Base-by-base conservation (phyloP, 2,113 vertebrate species). In the Paedocypris sp. region DNA sequence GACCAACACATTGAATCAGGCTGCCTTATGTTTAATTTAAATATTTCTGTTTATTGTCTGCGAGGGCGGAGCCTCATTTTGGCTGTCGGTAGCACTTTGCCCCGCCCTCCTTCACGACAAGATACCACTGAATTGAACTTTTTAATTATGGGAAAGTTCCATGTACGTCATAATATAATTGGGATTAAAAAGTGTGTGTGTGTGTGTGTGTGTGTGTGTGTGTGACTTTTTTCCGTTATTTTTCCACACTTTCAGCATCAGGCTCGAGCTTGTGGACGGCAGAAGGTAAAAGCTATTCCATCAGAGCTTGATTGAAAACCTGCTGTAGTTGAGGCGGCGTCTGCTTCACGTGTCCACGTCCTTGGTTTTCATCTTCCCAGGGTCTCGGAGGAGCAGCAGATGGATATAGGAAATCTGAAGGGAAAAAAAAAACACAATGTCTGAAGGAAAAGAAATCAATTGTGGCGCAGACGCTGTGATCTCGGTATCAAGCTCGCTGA, bases 271-370 rank as follows among this genome's bases (percentile, higher is more conserved):
- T 28, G 22, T 15, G 51, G 9, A 23, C 13, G 38, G 13, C 51
- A 26, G 8, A 22, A 13, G 22, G 5, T 39, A 54, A 54, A 54
- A 26, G 51, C 51, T 54, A 54, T 54, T 54, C 22, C 35, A 41
- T 54, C 51, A 54, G 35, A 11, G 20, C 51, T 18, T 54, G 51
- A 54, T 54, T 54, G 51, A 54, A 54, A 54, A 54, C 39, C 51
- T 54, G 3, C 12, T 39, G 51, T 54, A 54, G 35, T 35, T 6
- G 23, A 41, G n/a, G 23, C n/a, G 15, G 3, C 23, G 1, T 54
- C 35, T 54, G 18, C 39, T 54, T 54, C 35, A 54, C 39, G 51
- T 54, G 51, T 13, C 20, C 51, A 41, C 28, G 35, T 54, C 51
- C 51, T 54, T 54, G 51, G 51, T 41, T 54, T 54, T 54, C 51